Base-by-base conservation (phyloP, 2,113 vertebrate genomes). In the Cryptoleucopteryx plumbea region DNA sequence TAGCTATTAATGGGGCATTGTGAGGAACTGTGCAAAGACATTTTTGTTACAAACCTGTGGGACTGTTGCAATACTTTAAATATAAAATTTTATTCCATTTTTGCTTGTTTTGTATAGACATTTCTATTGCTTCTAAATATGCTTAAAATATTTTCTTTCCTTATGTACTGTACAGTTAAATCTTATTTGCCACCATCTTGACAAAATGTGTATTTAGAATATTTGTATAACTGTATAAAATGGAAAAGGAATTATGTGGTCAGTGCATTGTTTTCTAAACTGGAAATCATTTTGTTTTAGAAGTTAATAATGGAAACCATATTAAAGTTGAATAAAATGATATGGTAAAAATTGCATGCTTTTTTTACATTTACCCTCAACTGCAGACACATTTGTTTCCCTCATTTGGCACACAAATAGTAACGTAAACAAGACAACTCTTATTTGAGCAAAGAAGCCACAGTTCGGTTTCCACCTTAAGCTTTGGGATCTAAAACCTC, bases 61-160 rank as follows among this genome's bases (percentile, higher is more conserved):
- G 99, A 99, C 98, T 99, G 99, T 99, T 99, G 99, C 99, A 99
- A 99, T 99, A 99, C 98, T 99, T 99, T 98, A 98, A 99, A 98
- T 98, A 98, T 98, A 98, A 98, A 98, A 98, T 98, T 99, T 99
- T 98, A 98, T 98, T 99, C 98, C 98, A 98, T 98, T 98, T 98
- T 98, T 98, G 98, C 98, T 98, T 98, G 98, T 98, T 98, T 98
- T 99, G 98, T 99, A 99, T 98, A 99, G 98, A 98, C 97, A 97
- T 99, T 99, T 99, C 97, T 98, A 98, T 98, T 98, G 98, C 98
- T 98, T 98, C 98, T 98, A 98, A 98, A 98, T 98, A 98, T 98
- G 98, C 98, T 98, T 98, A 98, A 98, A 98, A 97, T 98, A 98
- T 97, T 97, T 98, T 98, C 98, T 98, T 98, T 98, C 97, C 97